Conservation (phyloP, 2,113 vertebrate genomes). For the chimpanzee (Pan troglodytes) region DNA sequence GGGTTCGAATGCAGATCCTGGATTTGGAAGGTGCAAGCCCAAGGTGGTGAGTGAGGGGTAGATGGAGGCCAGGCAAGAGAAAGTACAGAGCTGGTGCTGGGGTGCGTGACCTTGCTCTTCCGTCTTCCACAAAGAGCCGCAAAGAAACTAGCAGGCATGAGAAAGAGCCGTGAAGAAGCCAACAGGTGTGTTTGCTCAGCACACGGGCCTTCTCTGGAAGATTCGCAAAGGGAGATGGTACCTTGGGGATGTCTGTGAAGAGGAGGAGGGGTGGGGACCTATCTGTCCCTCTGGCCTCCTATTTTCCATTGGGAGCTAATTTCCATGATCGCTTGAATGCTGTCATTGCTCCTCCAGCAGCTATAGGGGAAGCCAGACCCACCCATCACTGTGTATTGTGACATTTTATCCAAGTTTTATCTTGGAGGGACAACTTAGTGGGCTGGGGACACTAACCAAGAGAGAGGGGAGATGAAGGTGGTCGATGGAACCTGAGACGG, state of each 20-base stretch:
- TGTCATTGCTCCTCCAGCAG: accelerated
- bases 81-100: accelerated
- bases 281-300: background rate
- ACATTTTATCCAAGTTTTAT: background rate
- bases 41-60: background rate
- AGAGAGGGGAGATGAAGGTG: accelerated
- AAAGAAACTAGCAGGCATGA: background rate
- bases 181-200: accelerated
- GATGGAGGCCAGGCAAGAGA: accelerated
- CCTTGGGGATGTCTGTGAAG: background rate
- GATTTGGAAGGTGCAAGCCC: background rate
- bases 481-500: accelerated
- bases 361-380: background rate
- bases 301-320: accelerated
- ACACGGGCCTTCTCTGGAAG: accelerated
- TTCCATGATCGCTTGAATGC: accelerated
- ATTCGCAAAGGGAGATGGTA: accelerated
- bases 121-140: accelerated
- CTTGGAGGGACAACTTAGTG: background rate
- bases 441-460: background rate
- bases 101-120: accelerated
- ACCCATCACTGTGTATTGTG: accelerated
- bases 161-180: accelerated
- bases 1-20: accelerated
- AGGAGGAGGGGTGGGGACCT: background rate